Evolutionary conservation across 2,797 vertebrate species (phyloP).

Genomic region (Enteromius viviparus): DNA sequence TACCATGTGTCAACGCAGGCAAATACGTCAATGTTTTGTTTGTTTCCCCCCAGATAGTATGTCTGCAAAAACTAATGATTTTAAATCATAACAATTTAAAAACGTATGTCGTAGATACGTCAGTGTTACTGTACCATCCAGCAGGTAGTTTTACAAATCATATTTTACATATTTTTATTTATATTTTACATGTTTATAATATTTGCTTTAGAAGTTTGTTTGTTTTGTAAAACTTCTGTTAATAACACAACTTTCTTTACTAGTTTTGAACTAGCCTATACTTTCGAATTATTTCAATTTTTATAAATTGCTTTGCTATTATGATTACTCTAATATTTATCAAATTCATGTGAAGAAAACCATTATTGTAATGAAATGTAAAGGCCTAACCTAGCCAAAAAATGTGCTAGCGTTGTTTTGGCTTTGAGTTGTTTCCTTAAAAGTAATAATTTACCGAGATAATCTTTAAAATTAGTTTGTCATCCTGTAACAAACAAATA

Average conservation of each 20-base stretch:
- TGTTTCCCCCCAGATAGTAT: not conserved
- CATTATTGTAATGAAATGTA: not conserved
- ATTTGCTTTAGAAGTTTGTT: not conserved
- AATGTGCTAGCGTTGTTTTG: not conserved
- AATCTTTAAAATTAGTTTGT: not conserved
- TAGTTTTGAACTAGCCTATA: not conserved
- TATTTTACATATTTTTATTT: too few species aligned
- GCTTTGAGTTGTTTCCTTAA: not conserved
- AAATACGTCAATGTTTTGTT: not conserved
- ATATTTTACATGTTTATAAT: too few species aligned
- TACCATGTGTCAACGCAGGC: not conserved
- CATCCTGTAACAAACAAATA: not conserved
- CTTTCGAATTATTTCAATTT: not conserved
- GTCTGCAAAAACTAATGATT: not conserved
- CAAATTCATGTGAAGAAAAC: not conserved
- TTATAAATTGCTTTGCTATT: not conserved
- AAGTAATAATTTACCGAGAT: not conserved
- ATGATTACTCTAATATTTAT: not conserved
- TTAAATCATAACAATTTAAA: not conserved
- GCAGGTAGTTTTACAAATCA: not conserved
- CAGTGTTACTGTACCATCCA: not conserved
- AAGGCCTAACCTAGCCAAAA: not conserved
- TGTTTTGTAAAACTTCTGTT: not conserved
- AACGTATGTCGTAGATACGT: not conserved
- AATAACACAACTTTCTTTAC: not conserved